A percentile compares a stretch with the other conserved stretches of the same genome.
Conservation (phyloP, 2,888 invertebrate species). For the Villa cingulata region DNA sequence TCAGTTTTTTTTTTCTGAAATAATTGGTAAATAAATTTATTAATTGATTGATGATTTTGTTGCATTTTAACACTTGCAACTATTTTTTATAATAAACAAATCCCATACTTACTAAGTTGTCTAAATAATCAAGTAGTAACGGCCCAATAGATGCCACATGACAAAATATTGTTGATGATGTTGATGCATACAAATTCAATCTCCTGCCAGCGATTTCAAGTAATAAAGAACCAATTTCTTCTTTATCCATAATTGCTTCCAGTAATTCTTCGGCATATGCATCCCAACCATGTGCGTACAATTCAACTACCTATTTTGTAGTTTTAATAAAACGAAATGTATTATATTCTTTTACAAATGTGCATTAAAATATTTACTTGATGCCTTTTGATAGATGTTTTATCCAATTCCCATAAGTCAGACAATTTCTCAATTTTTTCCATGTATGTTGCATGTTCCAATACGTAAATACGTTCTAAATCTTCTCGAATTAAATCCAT, state of each 20-base stretch:
- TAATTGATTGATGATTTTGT: neutral
- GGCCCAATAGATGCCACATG: conserved; percentile 67
- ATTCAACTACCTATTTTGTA: conserved; percentile 39
- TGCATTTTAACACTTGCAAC: too few relatives aligned
- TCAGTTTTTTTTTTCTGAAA: conserved; percentile 11
- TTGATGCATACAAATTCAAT: conserved; percentile 50
- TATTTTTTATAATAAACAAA: conserved; percentile 17
- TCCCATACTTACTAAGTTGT: conserved; percentile 43
- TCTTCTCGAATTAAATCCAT: conserved; percentile 56
- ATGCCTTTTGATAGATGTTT: conserved; percentile 58
- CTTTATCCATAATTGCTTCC: conserved; percentile 51
- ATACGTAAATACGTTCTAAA: conserved; percentile 39
- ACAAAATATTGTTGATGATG: conserved; percentile 44
- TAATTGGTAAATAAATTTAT: neutral
- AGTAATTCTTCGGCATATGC: conserved; percentile 47
- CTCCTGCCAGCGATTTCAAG: conserved; percentile 71
- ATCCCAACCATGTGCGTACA: conserved; percentile 51
- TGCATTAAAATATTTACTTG: conserved; percentile 46
- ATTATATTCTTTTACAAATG: too few relatives aligned
- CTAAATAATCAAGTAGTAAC: conserved; percentile 60
- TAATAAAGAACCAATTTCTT: conserved; percentile 53
- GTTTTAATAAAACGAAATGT: too few relatives aligned
- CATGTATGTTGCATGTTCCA: conserved; percentile 53
- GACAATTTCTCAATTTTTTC: conserved; percentile 55
- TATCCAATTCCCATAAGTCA: conserved; percentile 62